Evolutionary conservation across 1,140 invertebrate species (phyloP), one percentile per base, ranked within the genome.

Genomic region (Macrotrachela quadricornifera): DNA sequence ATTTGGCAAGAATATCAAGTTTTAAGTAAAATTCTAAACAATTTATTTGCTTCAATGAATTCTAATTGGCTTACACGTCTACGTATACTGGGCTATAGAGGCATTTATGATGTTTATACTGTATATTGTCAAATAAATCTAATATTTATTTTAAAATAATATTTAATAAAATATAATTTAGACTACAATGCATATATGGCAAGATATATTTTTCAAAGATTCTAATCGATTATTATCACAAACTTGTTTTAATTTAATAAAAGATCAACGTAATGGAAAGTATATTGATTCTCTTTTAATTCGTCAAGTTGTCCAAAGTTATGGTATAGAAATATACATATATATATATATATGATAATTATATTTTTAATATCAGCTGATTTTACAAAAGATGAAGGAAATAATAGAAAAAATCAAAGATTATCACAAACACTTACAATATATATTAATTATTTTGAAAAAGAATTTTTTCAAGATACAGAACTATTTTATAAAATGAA

Each of bases 1-100:
- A 53, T 92, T 64, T 99, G 92, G 92, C 87, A 92, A 69, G 84
- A 91, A 63, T 99, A 95, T 72, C 86, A 91, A 66, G 95, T 96
- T 69, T 92, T 86, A 56, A 91, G 85, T 57, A 87, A 88, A 66
- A 90, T 95, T 0, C 72, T 96, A 13, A 90, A 96, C 74, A 91
- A 91, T 3, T 86, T 96, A 45, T 96, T 90, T 73, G 78, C 85
- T 1, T 97, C 97, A 74, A 74, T 97, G 21, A 97, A 97, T 75
- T 77, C 91, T 59, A 91, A 97, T 69, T 97, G 92, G 92, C 91
- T 97, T 0, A 82, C 87, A 59, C 74, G 92, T 57, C 90, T 96
- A 69, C 91, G 86, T 67, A 91, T 96, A 64, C 91, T 96, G 69
- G 90, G 90, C 0, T 76, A 84, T 37, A 92, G 90, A 74, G 83